phyloP scores from a whole-genome alignment of 2,888 invertebrate species.

The Tiliacea aurago region DNA sequence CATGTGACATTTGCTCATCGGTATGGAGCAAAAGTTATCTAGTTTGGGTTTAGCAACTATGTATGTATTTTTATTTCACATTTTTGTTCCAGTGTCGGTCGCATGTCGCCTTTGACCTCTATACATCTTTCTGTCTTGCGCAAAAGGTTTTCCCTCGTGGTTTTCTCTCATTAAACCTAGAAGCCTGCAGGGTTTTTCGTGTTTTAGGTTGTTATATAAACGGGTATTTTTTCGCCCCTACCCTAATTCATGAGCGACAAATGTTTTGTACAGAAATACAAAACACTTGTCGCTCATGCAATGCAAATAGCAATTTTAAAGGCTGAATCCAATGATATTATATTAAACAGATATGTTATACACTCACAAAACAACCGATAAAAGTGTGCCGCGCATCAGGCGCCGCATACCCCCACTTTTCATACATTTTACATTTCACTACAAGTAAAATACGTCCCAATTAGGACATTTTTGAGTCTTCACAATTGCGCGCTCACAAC shows the following conservation, averaged over 20 bases:
- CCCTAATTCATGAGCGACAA: not conserved
- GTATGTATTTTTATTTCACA: slow-evolving; percentile 25
- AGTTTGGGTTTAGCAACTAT: slow-evolving; percentile 7
- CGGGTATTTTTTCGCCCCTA: not conserved
- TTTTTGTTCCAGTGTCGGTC: slow-evolving; percentile 37
- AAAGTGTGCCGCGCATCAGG: too few relatives aligned
- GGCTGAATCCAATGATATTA: not conserved
- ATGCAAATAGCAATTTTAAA: not conserved
- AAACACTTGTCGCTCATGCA: too few relatives aligned
- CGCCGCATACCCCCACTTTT: too few relatives aligned
- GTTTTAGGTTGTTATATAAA: slow-evolving; percentile 8
- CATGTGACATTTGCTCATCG: slow-evolving; percentile 39
- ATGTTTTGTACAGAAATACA: not conserved
- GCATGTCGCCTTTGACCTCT: slow-evolving; percentile 32
- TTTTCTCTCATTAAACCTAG: slow-evolving; percentile 38
- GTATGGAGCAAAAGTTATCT: slow-evolving; percentile 25
- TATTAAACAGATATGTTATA: too few relatives aligned
- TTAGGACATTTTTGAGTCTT: too few relatives aligned
- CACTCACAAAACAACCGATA: too few relatives aligned
- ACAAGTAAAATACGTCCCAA: too few relatives aligned
- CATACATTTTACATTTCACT: too few relatives aligned
- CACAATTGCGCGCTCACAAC: too few relatives aligned
- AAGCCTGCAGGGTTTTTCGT: slow-evolving; percentile 21
- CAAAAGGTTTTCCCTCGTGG: slow-evolving; percentile 57
- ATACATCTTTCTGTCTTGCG: slow-evolving; percentile 42